Evolutionary conservation across 2,113 vertebrate genomes (phyloP), one percentile per base, ranked within the genome.

Genomic region (Cichladusa arquata): DNA sequence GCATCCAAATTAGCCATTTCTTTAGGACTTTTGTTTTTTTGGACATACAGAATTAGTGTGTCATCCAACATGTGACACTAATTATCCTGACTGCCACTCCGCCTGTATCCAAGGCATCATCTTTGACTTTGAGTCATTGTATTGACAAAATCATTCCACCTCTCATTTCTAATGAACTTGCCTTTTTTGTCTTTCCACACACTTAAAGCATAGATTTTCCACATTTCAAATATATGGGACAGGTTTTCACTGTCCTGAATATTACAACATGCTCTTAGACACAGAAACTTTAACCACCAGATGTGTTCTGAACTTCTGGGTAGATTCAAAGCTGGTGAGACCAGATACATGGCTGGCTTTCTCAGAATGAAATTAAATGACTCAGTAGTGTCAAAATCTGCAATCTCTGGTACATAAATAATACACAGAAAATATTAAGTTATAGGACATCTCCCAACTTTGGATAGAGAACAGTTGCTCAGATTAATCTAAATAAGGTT

Each of bases 371-470:
- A 76, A 65, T 54, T 56, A 29, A 42, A 56, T n/a, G 2, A 38
- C 29, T 56, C 29, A 25, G 9, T 38, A 60, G 24, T 24, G 31
- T 47, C 31, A 64, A 51, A 8, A 56, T 19, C 50, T 65, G 42
- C 62, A 53, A 51, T 66, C 29, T 83, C 83, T 65, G 29, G 38
- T 58, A 20, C 9, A 23, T 66, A 60, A 67, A 58, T 36, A 82
- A 45, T 16, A n/a, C 17, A 54, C 1, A 44, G 0, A 28, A 31
- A 51, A n/a, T 29, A 3, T 4, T 40, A 45, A 18, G 1, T 22
- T 70, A 31, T 58, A 33, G 24, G 31, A 15, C 47, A 78, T 60
- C 26, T 18, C 5, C 62, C 33, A 33, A 56, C 22, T 89, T 79
- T 42, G 38, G 38, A 33, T 50, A 61, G 2, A 38, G 16, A n/a